phyloP scores from a whole-genome alignment of 2,113 vertebrate species.

The Myotis brandtii region DNA sequence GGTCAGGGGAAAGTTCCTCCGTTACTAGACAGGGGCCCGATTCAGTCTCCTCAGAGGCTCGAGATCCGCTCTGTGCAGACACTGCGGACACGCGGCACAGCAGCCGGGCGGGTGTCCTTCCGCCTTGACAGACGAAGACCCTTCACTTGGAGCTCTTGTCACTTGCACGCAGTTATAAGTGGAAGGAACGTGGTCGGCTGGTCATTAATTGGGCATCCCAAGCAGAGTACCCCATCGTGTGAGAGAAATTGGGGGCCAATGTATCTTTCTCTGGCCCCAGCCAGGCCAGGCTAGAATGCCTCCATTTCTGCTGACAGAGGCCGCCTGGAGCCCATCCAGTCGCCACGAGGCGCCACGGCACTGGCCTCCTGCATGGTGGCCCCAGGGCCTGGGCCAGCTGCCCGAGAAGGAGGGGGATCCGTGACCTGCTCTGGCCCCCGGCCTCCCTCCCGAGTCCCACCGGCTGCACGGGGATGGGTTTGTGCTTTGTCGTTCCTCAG shows the following conservation, averaged over 20 bases:
- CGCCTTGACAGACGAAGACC: background rate
- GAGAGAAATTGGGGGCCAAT: background rate
- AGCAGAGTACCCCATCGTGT: background rate
- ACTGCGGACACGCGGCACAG: fast-evolving
- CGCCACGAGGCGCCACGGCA: fast-evolving
- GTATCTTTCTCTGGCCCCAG: background rate
- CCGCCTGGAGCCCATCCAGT: background rate
- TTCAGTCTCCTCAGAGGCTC: background rate
- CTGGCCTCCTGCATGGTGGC: background rate
- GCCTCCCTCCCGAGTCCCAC: background rate
- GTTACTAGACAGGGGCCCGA: background rate
- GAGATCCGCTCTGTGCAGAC: background rate
- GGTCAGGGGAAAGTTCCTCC: background rate
- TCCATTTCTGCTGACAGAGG: background rate
- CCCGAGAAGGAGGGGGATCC: background rate
- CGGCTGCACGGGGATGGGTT: fast-evolving
- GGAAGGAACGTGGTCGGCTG: background rate
- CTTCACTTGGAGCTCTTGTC: background rate
- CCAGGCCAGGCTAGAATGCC: no score
- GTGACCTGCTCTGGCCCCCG: background rate
- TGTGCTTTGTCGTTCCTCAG: background rate
- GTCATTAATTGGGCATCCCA: background rate
- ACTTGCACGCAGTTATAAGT: background rate
- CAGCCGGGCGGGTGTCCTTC: fast-evolving
- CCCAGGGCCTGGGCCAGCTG: background rate